Evolutionary conservation across 2,113 vertebrate genomes (phyloP).

Genomic region (Thryonomys swinderianus): DNA sequence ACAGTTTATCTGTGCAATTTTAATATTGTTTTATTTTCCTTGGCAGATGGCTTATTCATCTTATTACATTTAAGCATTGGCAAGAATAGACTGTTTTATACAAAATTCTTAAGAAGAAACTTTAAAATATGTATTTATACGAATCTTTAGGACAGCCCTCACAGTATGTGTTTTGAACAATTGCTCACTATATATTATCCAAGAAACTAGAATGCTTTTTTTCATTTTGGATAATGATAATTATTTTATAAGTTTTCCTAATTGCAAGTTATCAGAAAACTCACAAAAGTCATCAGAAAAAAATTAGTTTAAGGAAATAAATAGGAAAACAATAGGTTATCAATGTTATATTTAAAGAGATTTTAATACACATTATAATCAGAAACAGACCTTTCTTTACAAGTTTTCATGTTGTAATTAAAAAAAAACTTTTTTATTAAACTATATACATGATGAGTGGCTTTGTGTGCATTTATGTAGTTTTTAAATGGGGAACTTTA

Average conservation of each 20-base stretch:
- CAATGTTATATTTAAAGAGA: neutral
- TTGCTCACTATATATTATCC: conserved; percentile 70
- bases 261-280: conserved; percentile 55
- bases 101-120: conserved; percentile 69
- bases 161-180: conserved; percentile 69
- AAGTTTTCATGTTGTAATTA: conserved; percentile 5
- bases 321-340: conserved; percentile 41
- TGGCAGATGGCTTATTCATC: conserved; percentile 77
- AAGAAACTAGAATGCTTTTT: conserved; percentile 52
- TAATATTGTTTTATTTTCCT: conserved; percentile 71
- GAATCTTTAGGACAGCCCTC: conserved; percentile 36
- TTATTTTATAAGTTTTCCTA: conserved; percentile 53
- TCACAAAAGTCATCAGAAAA: conserved; percentile 14
- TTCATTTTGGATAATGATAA: conserved; percentile 61
- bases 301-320: neutral
- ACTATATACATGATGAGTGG: neutral
- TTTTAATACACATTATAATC: conserved; percentile 15
- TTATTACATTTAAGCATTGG: conserved; percentile 72
- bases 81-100: conserved; percentile 68
- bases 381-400: conserved; percentile 20
- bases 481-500: conserved; percentile 36
- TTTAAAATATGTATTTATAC: conserved; percentile 65
- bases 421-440: conserved; percentile 5
- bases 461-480: neutral
- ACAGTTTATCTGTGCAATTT: conserved; percentile 66